These are phyloP conservation scores for Nautilus pompilius DNA, from an alignment of 1,140 invertebrate genomes.

Conservation along the genomic window DNA sequence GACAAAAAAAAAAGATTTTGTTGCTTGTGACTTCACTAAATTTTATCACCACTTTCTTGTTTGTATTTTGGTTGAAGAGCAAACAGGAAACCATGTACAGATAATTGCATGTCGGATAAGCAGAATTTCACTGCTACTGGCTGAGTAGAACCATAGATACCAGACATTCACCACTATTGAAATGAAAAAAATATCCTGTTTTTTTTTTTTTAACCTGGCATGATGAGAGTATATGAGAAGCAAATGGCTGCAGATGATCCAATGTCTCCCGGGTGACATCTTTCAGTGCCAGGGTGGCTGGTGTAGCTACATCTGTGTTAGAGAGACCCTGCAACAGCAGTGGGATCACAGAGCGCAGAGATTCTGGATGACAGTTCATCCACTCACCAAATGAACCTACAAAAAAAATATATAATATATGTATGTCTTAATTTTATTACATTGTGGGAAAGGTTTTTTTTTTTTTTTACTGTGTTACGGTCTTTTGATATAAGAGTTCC, in stretches of 20 bases:
- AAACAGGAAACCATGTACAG: no score
- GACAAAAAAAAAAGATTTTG: no score
- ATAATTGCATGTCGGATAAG: no score
- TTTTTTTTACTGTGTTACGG: no score
- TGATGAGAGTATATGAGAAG: conserved; percentile 67
- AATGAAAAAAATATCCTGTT: not conserved
- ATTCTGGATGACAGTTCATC: conserved; percentile 68
- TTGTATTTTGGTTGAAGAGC: no score
- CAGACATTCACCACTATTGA: not conserved
- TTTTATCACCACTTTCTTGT: no score
- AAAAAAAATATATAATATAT: not conserved
- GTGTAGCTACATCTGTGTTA: conserved; percentile 67
- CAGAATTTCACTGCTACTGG: no score
- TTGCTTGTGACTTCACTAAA: no score
- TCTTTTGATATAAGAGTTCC: no score
- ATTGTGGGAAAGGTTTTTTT: no score
- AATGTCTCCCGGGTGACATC: conserved; percentile 79
- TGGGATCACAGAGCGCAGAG: conserved; percentile 61
- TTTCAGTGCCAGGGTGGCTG: conserved; percentile 82
- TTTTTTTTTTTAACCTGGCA: conserved; percentile 55
- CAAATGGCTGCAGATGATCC: conserved; percentile 68
- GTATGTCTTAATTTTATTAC: no score
- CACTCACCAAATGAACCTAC: conserved; percentile 77
- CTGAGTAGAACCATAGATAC: no score
- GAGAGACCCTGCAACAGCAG: conserved; percentile 67